phyloP scores from a whole-genome alignment of 2,113 vertebrate genomes.

The Elaphurus davidianus region DNA sequence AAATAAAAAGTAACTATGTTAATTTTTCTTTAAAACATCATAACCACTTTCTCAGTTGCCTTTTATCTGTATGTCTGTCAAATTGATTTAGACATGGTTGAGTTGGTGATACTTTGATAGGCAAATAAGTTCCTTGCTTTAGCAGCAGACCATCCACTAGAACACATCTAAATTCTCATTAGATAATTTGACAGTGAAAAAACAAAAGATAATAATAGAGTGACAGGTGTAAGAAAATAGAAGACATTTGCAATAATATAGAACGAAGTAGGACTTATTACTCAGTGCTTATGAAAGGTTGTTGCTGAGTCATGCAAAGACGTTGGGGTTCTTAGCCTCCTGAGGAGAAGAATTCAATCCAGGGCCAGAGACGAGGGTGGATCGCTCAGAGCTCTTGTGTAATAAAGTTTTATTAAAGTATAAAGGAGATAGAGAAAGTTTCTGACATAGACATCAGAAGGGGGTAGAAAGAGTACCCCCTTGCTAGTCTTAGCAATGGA shows the following conservation, averaged over 20 bases:
- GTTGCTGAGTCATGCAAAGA: too few relatives aligned
- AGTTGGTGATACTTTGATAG: constrained; percentile 61
- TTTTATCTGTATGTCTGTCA: constrained; percentile 2
- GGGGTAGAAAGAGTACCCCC: too few relatives aligned
- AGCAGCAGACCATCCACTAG: constrained; percentile 64
- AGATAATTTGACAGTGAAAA: constrained; percentile 53
- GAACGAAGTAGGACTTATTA: background rate
- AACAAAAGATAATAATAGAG: background rate
- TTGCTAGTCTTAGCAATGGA: too few relatives aligned
- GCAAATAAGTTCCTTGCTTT: constrained; percentile 68
- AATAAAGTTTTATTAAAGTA: too few relatives aligned
- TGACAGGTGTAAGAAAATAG: background rate
- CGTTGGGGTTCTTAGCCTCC: too few relatives aligned
- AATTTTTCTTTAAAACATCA: background rate
- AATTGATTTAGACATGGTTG: constrained; percentile 59
- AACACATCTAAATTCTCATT: constrained; percentile 59
- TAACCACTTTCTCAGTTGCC: constrained; percentile 8
- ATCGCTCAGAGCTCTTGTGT: too few relatives aligned
- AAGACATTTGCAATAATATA: background rate
- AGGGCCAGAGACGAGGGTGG: too few relatives aligned
- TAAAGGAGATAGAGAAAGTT: too few relatives aligned
- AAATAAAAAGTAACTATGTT: background rate
- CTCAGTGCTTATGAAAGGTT: background rate
- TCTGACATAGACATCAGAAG: too few relatives aligned
- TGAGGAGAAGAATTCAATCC: too few relatives aligned